Evolutionary conservation across 2,113 vertebrate genomes (phyloP).

Genomic region (Quiscalus mexicanus): DNA sequence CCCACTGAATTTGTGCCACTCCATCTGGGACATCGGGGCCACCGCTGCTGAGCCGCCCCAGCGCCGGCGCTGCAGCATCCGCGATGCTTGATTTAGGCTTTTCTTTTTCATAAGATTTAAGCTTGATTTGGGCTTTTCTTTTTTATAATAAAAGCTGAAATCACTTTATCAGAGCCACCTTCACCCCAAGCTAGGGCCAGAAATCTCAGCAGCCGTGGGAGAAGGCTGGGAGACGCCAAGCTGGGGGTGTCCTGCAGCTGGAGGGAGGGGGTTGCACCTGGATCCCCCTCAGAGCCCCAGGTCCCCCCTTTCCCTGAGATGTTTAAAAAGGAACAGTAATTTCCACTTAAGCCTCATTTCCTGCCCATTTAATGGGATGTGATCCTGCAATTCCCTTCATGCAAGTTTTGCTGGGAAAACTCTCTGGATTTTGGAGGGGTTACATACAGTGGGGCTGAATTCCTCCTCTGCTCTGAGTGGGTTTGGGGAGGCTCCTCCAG

Average conservation of each 20-base stretch:
- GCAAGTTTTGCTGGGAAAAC: background rate
- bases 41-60: too few species aligned
- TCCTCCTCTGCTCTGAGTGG: background rate
- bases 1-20: too few species aligned
- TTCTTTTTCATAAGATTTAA: too few species aligned
- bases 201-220: background rate
- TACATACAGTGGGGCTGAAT: background rate
- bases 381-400: background rate
- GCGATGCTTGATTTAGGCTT: too few species aligned
- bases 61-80: too few species aligned
- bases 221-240: background rate
- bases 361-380: background rate
- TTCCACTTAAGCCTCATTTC: background rate
- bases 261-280: fast-evolving
- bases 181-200: background rate
- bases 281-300: background rate
- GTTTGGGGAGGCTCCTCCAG: background rate
- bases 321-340: background rate
- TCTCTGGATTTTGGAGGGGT: background rate
- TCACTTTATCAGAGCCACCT: too few species aligned
- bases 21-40: too few species aligned
- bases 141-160: too few species aligned
- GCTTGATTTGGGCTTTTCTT: too few species aligned
- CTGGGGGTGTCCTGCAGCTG: background rate
- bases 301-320: background rate